phyloP scores from a whole-genome alignment of 2,888 invertebrate genomes.

The Hedychridium roseum region DNA sequence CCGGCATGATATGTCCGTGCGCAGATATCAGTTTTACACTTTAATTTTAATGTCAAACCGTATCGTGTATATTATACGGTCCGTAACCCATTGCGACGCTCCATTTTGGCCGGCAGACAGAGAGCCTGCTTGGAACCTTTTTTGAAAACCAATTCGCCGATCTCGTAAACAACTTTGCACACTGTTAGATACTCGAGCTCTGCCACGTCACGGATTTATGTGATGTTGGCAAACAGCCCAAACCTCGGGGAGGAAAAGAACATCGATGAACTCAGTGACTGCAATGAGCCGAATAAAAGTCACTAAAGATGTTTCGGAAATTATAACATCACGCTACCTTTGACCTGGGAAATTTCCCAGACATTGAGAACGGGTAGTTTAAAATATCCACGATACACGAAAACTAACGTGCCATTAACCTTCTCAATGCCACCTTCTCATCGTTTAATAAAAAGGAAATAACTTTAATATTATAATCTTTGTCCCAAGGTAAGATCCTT shows the following conservation, averaged over 20 bases:
- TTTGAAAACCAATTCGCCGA: constrained; percentile 24
- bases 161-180: constrained; percentile 16
- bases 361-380: too few relatives aligned
- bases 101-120: not conserved
- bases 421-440: too few relatives aligned
- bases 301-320: too few relatives aligned
- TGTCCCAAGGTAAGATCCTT: too few relatives aligned
- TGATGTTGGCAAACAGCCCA: constrained; percentile 11
- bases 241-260: constrained; percentile 19
- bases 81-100: constrained; percentile 6
- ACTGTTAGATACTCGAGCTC: not conserved
- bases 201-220: constrained; percentile 17
- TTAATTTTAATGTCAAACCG: constrained; percentile 37
- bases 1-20: constrained; percentile 20
- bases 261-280: too few relatives aligned
- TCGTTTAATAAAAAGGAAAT: too few relatives aligned
- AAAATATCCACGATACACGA: too few relatives aligned
- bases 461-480: too few relatives aligned
- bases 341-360: too few relatives aligned
- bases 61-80: not conserved
- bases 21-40: constrained; percentile 50
- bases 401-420: too few relatives aligned
- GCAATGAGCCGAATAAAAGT: too few relatives aligned
- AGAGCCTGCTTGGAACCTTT: not conserved
- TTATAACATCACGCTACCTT: too few relatives aligned